Evolutionary conservation across 2,797 vertebrate genomes (phyloP).

Genomic region (Taeniopygia guttata): DNA sequence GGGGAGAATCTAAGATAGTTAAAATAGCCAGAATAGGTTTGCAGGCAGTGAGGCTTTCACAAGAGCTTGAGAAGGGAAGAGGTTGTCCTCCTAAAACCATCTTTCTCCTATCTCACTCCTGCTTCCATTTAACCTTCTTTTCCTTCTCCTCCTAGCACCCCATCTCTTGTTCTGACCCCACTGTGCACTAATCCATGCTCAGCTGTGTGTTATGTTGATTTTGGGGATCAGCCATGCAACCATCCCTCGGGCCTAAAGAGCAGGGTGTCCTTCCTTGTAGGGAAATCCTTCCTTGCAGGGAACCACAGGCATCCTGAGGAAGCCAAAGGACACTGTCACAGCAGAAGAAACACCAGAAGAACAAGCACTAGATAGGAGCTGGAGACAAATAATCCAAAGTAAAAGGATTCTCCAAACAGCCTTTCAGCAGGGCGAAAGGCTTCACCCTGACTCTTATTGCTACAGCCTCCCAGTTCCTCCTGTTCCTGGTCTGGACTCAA

Average conservation of each 20-base stretch:
- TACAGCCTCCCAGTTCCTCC: background rate
- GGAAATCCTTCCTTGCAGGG: background rate
- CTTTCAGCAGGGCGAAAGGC: background rate
- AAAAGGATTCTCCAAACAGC: background rate
- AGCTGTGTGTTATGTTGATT: background rate
- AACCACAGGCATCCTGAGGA: background rate
- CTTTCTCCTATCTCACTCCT: background rate
- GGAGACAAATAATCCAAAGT: background rate
- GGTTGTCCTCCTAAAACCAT: background rate
- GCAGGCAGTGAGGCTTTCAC: background rate
- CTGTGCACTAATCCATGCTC: background rate
- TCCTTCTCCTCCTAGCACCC: background rate
- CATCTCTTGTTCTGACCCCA: background rate
- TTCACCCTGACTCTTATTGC: background rate
- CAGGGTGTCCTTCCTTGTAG: background rate
- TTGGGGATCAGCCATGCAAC: background rate
- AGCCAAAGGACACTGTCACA: background rate
- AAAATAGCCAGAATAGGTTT: slow-evolving; percentile 45
- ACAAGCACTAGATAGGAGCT: background rate
- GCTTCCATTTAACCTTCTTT: background rate
- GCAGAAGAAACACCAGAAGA: background rate
- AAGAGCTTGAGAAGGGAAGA: background rate
- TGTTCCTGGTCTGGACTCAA: background rate
- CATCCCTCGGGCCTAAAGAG: background rate
- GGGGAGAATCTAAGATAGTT: slow-evolving; percentile 50